phyloP scores from a whole-genome alignment of 2,888 invertebrate genomes.

The Cepaea hortensis region DNA sequence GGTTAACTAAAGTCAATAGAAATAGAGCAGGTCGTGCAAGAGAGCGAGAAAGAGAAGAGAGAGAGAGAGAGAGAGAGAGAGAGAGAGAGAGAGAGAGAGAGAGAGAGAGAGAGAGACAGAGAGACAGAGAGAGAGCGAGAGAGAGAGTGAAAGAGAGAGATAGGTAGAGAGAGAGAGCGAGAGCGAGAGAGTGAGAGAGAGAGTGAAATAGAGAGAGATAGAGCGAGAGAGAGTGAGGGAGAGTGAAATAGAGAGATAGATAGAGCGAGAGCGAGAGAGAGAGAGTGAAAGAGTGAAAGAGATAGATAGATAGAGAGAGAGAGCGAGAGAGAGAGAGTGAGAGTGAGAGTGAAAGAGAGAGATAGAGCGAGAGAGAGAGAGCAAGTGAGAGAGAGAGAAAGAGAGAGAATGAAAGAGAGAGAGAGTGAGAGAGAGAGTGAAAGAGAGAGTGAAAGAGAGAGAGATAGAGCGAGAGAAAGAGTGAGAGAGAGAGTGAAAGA shows the following conservation, averaged over 20 bases:
- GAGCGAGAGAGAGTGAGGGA: slow-evolving; percentile 17
- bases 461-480: too few relatives aligned
- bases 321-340: too few relatives aligned
- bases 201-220: slow-evolving; percentile 4
- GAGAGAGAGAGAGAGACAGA: background rate
- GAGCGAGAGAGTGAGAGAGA: background rate
- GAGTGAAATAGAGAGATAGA: background rate
- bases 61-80: background rate
- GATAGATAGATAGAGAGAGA: too few relatives aligned
- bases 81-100: background rate
- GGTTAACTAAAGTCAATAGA: too few relatives aligned
- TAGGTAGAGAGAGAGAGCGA: background rate
- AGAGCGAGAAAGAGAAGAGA: too few relatives aligned
- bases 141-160: background rate
- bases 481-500: background rate
- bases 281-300: background rate
- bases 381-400: too few relatives aligned
- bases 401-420: too few relatives aligned
- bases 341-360: too few relatives aligned
- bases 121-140: background rate
- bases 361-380: too few relatives aligned
- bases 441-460: too few relatives aligned
- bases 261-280: background rate
- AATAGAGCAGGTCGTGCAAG: too few relatives aligned
- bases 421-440: too few relatives aligned